Evolutionary conservation across 2,888 invertebrate species (phyloP), one percentile per base, ranked within the genome.

Genomic region (Aphodius sticticus): DNA sequence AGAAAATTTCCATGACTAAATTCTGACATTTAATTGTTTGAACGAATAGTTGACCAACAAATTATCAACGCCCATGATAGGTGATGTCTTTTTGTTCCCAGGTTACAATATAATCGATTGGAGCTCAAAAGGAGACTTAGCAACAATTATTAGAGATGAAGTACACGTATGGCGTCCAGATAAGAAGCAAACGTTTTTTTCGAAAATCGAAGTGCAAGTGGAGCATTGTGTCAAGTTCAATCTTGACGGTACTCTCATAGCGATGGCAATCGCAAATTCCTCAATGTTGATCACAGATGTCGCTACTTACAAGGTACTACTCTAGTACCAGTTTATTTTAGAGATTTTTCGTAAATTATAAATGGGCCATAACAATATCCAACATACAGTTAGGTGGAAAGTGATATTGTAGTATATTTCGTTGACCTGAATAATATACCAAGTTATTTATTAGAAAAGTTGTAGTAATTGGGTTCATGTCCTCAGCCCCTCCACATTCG

Each of bases 91-190:
- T 76, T 36, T 14, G 7, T 26, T 69, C 69, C 4, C 53, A 80
- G 80, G 75, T 71, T 71, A 78, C 16, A 76, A 80, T 36, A 14
- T 76, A 36, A 77, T 80, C 6, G 80, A 80, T 69, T 80, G 80
- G 80, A 37, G 78, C 36, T 53, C 37, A 37, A 75, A 69, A 14
- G 70, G 77, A 16, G 38, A 76, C 26, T 53, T 80, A 1, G 80
- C 80, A 4, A 69, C 77, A 6, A 36, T 78, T 35, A 69, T 71
- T 69, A 16, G 53, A 6, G 69, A 69, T 2, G 37, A 76, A 16
- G 76, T 80, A 16, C 71, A 76, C 35, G 69, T 80, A 36, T 80
- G 80, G 80, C 69, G 36, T 69, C 76, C 74, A 7, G 53, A 78
- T 14, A 12, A 26, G 53, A 7, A 53, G 26, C 70, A 71, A 16